These are phyloP conservation scores for Ptychoptera albimana DNA, from an alignment of 2,888 invertebrate species.

Conservation along the genomic window DNA sequence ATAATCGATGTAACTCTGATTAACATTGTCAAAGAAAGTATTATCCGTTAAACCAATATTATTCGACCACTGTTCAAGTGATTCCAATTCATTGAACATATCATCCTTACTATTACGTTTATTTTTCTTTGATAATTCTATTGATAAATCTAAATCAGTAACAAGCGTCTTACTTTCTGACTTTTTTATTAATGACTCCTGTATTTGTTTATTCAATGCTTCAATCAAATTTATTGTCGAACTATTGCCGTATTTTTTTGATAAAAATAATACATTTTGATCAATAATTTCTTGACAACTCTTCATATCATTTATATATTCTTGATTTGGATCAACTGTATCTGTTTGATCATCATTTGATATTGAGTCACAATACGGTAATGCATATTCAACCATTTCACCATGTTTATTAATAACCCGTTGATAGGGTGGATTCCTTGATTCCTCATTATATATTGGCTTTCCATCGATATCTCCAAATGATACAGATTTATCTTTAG, in stretches of 20 bases:
- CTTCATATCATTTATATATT: no score
- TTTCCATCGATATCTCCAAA: slow-evolving; percentile 1
- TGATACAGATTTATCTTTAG: slow-evolving; percentile 1
- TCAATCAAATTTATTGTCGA: not conserved
- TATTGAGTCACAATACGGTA: slow-evolving; percentile 14
- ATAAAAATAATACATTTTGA: not conserved
- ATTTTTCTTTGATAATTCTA: slow-evolving; percentile 6
- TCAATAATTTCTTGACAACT: not conserved
- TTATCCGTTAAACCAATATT: not conserved
- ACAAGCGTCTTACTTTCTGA: slow-evolving; percentile 4
- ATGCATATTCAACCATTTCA: slow-evolving; percentile 16
- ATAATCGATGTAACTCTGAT: no score
- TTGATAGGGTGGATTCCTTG: slow-evolving; percentile 12
- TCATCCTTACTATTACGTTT: slow-evolving; percentile 3
- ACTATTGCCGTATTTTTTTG: not conserved
- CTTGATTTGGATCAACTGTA: not conserved
- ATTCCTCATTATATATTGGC: not conserved
- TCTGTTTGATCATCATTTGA: not conserved
- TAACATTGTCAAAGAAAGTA: no score
- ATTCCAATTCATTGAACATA: slow-evolving; percentile 11
- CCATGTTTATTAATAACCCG: slow-evolving; percentile 16
- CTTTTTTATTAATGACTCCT: no score
- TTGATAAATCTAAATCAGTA: slow-evolving; percentile 16
- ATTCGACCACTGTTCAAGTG: slow-evolving; percentile 11
- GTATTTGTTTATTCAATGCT: no score